These are phyloP conservation scores for Planiliza haematocheilus DNA, from an alignment of 2,113 vertebrate species.

Conservation along the genomic window DNA sequence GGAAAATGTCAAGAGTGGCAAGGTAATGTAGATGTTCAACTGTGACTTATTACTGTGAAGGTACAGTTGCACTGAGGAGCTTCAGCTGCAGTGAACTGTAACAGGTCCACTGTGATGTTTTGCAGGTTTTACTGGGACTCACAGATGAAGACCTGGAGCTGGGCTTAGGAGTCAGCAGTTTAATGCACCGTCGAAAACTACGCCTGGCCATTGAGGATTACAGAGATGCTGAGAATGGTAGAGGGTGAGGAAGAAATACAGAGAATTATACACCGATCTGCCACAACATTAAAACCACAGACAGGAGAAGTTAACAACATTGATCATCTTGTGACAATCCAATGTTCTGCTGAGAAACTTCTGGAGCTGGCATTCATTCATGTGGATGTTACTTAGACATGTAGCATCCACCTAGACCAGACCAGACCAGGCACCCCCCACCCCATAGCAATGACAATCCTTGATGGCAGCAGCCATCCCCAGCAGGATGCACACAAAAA, in stretches of 20 bases:
- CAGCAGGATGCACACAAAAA: too few relatives aligned
- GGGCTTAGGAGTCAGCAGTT: constrained; percentile 86
- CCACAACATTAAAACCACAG: too few relatives aligned
- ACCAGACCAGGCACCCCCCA: too few relatives aligned
- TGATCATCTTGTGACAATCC: too few relatives aligned
- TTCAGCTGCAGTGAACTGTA: not conserved
- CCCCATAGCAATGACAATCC: too few relatives aligned
- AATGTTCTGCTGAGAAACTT: too few relatives aligned
- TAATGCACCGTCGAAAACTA: constrained; percentile 90
- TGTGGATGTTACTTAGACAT: too few relatives aligned
- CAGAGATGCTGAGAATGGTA: constrained; percentile 86
- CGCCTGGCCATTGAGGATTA: constrained; percentile 91
- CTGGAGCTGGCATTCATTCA: too few relatives aligned
- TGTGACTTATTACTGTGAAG: not conserved
- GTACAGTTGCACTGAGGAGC: not conserved
- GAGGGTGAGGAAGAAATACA: constrained; percentile 81
- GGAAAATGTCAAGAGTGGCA: constrained; percentile 90
- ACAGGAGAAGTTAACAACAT: too few relatives aligned
- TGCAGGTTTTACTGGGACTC: constrained; percentile 88
- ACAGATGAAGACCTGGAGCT: constrained; percentile 89
- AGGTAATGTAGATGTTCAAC: constrained; percentile 75
- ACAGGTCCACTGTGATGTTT: not conserved
- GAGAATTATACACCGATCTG: not conserved
- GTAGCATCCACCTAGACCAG: too few relatives aligned
- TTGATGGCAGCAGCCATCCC: too few relatives aligned